Base-by-base conservation (phyloP, 1,140 invertebrate genomes). In the Mercenaria mercenaria region DNA sequence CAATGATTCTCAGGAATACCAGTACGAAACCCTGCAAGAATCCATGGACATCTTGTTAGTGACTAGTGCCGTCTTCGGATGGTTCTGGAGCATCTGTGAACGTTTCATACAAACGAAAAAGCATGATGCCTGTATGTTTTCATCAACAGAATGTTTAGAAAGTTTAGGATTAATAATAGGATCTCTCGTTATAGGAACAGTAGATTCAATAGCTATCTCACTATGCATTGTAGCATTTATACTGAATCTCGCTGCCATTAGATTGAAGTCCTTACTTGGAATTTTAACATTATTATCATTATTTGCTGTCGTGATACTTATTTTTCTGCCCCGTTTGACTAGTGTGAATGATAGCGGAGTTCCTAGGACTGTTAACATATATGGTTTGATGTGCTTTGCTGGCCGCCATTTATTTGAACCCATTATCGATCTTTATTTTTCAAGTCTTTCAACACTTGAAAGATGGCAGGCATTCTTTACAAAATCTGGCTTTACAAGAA, bases 351-450 rank as follows among this genome's bases (percentile, higher is more conserved):
- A 79, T 6, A 90, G 91, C 10, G 84, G 89, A 32, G 64, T 93
- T 3, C 56, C 88, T 3, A 81, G 94, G 18, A 80, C 86, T 34
- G 89, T 93, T 18, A 96, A 96, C 61, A 87, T 91, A 3, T 95
- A 93, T 88, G 93, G 93, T 18, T 61, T 96, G 13, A 87, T 92
- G 29, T 96, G 93, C 76, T 94, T 95, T 84, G 85, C 93, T n/a
- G 94, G 93, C 20, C 91, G 94, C 34, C 92, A 95, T 84, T 47
- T 92, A 4, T 93, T 94, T 88, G 91, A 93, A 47, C 92, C 95
- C 20, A 69, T 95, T 13, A 91, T 95, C 26, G 95, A 96, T 74
- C 87, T 95, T 23, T 95, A 94, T 90, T 95, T 95, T 67, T 94
- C 91, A 76, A 87, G 87, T 20, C 77, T 94, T 4, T 92, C 95